Conservation (phyloP, 2,797 vertebrate species). For the Halcyon smyrnensis region DNA sequence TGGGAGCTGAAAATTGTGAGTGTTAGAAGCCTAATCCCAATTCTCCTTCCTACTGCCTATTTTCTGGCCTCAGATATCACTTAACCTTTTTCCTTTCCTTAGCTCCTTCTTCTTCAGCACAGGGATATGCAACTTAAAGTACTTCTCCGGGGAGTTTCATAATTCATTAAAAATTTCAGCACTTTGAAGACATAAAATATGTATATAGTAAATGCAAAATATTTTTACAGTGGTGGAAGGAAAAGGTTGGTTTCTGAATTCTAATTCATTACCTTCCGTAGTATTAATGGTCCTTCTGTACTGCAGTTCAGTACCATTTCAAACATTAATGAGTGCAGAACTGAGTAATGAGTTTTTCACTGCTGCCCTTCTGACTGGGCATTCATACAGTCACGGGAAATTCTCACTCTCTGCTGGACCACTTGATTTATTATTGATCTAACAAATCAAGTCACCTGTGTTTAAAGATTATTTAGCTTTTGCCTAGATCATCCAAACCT, state of each 20-base stretch:
- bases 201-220: slow-evolving; percentile 37
- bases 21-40: slow-evolving; percentile 6
- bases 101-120: neutral
- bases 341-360: slow-evolving; percentile 25
- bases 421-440: neutral
- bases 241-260: slow-evolving; percentile 45
- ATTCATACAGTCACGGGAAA: neutral
- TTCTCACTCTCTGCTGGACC: neutral
- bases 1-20: neutral
- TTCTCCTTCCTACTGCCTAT: neutral
- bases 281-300: slow-evolving; percentile 16
- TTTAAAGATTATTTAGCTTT: neutral
- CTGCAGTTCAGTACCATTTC: neutral
- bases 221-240: slow-evolving; percentile 32
- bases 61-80: slow-evolving; percentile 6
- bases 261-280: slow-evolving; percentile 1
- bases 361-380: neutral
- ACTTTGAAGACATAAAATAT: slow-evolving; percentile 19
- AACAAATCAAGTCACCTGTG: neutral
- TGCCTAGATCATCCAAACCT: neutral
- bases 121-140: neutral
- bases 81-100: slow-evolving; percentile 40
- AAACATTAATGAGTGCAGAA: slow-evolving; percentile 32
- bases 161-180: neutral
- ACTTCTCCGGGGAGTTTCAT: slow-evolving; percentile 3